A percentile compares a stretch with the other conserved stretches of the same genome.
phyloP scores from a whole-genome alignment of 2,888 invertebrate species.

The Cremastinae sp. region DNA sequence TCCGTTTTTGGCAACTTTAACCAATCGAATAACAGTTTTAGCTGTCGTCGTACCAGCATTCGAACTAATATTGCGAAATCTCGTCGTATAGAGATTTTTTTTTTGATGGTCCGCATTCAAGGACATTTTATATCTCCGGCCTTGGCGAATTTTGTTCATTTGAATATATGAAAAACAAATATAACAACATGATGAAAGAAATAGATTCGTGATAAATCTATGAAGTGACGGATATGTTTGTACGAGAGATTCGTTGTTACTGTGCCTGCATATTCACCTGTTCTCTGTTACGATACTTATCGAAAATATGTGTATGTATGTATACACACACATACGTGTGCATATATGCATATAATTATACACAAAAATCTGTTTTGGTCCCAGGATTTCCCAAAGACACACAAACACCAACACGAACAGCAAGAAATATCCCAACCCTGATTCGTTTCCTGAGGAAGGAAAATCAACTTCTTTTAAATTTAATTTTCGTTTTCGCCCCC shows the following conservation, averaged over 20 bases:
- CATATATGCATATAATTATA: neutral
- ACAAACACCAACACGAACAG: constrained; percentile 31
- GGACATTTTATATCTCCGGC: constrained; percentile 11
- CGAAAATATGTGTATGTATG: too few relatives aligned
- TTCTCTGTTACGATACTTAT: constrained; percentile 48
- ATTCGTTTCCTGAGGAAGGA: constrained; percentile 26
- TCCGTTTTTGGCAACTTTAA: constrained; percentile 67
- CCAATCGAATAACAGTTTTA: constrained; percentile 68
- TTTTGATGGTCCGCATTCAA: constrained; percentile 52
- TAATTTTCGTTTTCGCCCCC: constrained; percentile 20
- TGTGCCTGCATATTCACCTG: constrained; percentile 68
- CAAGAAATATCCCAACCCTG: constrained; percentile 12
- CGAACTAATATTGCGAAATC: constrained; percentile 30
- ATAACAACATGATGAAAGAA: neutral
- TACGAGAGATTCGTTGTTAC: constrained; percentile 66
- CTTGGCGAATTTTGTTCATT: neutral
- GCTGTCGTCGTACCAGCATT: constrained; percentile 44
- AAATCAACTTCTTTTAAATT: constrained; percentile 15
- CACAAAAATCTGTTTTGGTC: constrained; percentile 52
- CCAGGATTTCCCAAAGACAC: constrained; percentile 53
- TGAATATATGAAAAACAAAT: constrained; percentile 20
- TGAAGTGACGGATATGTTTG: constrained; percentile 60
- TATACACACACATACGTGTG: too few relatives aligned
- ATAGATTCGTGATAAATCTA: constrained; percentile 42
- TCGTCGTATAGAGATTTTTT: constrained; percentile 9